Base-by-base conservation (phyloP, 2,888 invertebrate species). In the Scaptomyza caliginosa region DNA sequence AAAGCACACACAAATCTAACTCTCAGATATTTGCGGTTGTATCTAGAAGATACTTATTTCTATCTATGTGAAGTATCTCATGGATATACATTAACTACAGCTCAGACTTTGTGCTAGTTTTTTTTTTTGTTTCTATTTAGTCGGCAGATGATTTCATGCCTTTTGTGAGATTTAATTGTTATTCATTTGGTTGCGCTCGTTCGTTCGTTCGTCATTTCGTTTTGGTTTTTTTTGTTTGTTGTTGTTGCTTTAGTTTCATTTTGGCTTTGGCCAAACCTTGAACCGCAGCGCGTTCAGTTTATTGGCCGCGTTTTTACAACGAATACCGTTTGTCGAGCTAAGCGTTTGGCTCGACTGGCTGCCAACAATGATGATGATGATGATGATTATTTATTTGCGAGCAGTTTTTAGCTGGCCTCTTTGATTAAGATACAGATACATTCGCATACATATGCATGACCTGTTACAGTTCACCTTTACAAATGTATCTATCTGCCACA, bases 241-340 rank as follows among this genome's bases (percentile, higher is more conserved):
- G 56, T 32, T 63, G 55, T 82, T 88, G 83, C 77, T 88, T 77
- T 88, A 86, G 84, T 88, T 86, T 86, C 77, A 58, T 86, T 84
- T 86, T 84, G 85, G 77, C 77, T 84, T 83, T 84, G 78, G 88
- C 87, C 82, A 89, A 88, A 88, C 89, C 88, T 88, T 88, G 88
- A 88, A 88, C 88, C 88, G 89, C 70, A 77, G 80, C 86, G 81
- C 76, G 77, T 75, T 82, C 76, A 89, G 88, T 88, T 88, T 88
- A 89, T 88, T 88, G 88, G 89, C 88, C 89, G 89, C 83, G 84
- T 83, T 85, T 88, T 89, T 88, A 88, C 88, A 89, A 88, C 88
- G 84, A 88, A 89, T 89, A 88, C 88, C 88, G 88, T 88, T 89
- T 45, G 45, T 73, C 77, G 54, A 67, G 59, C 60, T 65, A 45